Evolutionary conservation across 2,797 vertebrate species (phyloP).

Genomic region (Microhierax caerulescens): DNA sequence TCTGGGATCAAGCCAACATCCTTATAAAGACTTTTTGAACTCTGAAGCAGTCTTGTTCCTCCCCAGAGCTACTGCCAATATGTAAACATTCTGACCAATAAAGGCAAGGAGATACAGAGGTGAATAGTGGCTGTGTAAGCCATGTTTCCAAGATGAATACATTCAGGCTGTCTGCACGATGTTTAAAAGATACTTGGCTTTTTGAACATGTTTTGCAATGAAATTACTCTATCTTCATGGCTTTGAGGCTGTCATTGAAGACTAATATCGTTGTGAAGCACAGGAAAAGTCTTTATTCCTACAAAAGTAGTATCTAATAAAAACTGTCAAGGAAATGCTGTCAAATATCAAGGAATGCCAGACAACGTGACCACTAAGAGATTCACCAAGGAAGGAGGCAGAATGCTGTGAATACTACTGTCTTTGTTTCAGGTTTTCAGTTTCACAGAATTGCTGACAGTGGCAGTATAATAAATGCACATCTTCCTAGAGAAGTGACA

Average conservation of each 20-base stretch:
- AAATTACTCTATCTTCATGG: neutral
- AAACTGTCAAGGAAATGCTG: conserved; percentile 61
- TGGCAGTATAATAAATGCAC: neutral
- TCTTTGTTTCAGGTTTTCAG: neutral
- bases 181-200: neutral
- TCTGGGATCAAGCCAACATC: neutral
- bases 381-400: neutral
- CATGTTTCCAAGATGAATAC: neutral
- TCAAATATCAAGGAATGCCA: neutral
- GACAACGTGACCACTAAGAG: neutral
- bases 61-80: neutral
- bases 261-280: neutral
- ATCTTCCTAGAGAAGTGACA: neutral
- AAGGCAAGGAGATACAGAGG: neutral
- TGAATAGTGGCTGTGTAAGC: neutral
- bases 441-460: neutral
- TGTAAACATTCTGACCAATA: neutral
- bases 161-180: neutral
- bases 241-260: neutral
- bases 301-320: conserved; percentile 86
- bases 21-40: neutral
- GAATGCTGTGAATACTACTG: neutral
- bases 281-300: conserved; percentile 54
- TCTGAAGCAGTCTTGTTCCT: neutral
- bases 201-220: neutral